phyloP scores from a whole-genome alignment of 1,140 invertebrate species.

The Glossosoma conforme region DNA sequence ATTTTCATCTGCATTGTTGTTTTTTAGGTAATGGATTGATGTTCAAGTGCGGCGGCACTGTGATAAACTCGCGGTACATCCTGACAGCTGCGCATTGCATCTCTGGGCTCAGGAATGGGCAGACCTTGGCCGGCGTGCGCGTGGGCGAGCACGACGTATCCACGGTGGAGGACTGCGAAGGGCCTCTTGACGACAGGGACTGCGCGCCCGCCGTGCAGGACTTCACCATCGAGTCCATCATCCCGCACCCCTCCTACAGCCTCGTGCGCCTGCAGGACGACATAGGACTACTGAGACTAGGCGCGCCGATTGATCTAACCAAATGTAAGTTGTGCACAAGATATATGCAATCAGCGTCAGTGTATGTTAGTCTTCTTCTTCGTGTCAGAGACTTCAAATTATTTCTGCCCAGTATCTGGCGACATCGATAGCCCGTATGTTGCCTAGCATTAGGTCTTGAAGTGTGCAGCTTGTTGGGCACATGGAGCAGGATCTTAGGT shows the following conservation, averaged over 20 bases:
- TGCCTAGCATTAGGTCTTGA: neutral
- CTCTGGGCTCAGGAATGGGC: constrained; percentile 31
- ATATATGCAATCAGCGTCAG: too few relatives aligned
- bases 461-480: too few relatives aligned
- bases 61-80: constrained; percentile 47
- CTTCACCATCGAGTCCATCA: constrained; percentile 37
- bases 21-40: neutral
- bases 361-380: too few relatives aligned
- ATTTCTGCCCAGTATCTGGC: too few relatives aligned
- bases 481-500: too few relatives aligned
- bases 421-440: neutral
- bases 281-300: constrained; percentile 58
- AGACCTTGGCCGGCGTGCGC: constrained; percentile 41
- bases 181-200: constrained; percentile 31
- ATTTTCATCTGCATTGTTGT: neutral
- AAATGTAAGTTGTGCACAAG: constrained; percentile 2
- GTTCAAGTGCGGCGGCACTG: constrained; percentile 42
- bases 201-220: constrained; percentile 42
- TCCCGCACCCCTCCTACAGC: constrained; percentile 43
- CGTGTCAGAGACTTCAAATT: too few relatives aligned
- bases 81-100: constrained; percentile 60
- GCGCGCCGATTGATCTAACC: constrained; percentile 49
- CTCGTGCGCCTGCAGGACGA: constrained; percentile 48
- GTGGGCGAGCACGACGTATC: constrained; percentile 59
- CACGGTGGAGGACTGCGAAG: constrained; percentile 51